Percentiles rank a stretch among this genome's conserved stretches.
These are phyloP conservation scores for Zonitis immaculata DNA, from an alignment of 2,888 invertebrate genomes.

Conservation along the genomic window DNA sequence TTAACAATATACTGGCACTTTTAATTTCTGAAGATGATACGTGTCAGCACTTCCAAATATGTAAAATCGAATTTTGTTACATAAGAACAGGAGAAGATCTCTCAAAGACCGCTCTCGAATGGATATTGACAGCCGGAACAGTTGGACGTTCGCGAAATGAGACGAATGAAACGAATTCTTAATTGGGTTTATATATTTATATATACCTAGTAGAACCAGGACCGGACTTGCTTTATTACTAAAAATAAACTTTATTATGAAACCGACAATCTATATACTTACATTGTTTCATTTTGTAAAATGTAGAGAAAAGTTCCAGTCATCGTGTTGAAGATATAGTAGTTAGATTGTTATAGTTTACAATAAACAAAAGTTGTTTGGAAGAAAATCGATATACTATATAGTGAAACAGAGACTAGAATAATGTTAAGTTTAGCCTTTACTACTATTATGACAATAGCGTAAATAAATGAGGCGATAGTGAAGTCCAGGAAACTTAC, in stretches of 20 bases:
- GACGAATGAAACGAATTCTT: slow-evolving; percentile 52
- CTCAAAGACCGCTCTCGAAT: slow-evolving; percentile 37
- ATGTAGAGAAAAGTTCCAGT: too few species aligned
- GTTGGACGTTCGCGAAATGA: slow-evolving; percentile 49
- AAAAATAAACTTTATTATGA: not conserved
- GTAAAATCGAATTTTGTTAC: slow-evolving; percentile 43
- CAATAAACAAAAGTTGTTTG: not conserved
- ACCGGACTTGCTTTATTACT: not conserved
- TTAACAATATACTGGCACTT: slow-evolving; percentile 4
- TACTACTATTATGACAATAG: slow-evolving; percentile 28
- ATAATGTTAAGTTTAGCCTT: slow-evolving; percentile 27
- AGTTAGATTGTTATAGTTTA: not conserved
- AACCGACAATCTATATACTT: not conserved
- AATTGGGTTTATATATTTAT: slow-evolving; percentile 13
- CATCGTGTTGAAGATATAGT: too few species aligned
- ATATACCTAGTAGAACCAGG: slow-evolving; percentile 2
- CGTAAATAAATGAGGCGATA: slow-evolving; percentile 25
- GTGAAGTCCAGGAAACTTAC: slow-evolving; percentile 32
- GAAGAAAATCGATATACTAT: slow-evolving; percentile 23
- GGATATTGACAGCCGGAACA: slow-evolving; percentile 50
- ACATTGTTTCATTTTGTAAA: not conserved
- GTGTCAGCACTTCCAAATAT: slow-evolving; percentile 26
- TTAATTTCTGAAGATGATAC: slow-evolving; percentile 20
- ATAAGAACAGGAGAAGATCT: slow-evolving; percentile 35
- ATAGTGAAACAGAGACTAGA: slow-evolving; percentile 5